Conservation (phyloP, 2,797 vertebrate genomes). For the Sphenodon punctatus region DNA sequence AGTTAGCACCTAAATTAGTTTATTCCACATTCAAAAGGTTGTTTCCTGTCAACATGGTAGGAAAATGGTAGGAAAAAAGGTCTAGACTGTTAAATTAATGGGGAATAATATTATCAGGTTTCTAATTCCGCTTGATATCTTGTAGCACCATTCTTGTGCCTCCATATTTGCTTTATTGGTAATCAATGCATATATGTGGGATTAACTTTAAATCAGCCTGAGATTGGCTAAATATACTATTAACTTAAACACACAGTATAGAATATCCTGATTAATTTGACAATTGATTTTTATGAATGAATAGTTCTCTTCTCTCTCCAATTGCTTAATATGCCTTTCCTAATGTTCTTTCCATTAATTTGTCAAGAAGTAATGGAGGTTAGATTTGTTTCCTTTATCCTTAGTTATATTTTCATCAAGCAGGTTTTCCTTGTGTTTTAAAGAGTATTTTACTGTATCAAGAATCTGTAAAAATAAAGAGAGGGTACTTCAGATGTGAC, state of each 20-base stretch:
- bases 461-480: neutral
- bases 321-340: neutral
- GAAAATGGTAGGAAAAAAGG: neutral
- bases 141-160: neutral
- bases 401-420: neutral
- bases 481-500: too few relatives aligned
- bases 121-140: neutral
- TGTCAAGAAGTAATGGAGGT: neutral
- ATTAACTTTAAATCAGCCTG: constrained; percentile 7
- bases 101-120: neutral
- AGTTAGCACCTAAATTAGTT: neutral
- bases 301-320: neutral
- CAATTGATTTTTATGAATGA: neutral
- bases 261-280: neutral
- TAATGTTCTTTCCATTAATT: neutral
- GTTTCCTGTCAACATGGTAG: neutral
- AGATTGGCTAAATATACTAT: neutral
- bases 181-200: neutral
- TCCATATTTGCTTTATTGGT: neutral
- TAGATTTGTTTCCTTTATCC: constrained; percentile 17
- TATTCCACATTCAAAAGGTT: neutral
- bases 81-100: neutral
- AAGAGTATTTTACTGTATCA: neutral
- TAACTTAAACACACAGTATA: neutral
- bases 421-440: neutral